Percentiles rank a stretch among this genome's conserved stretches.
Conservation (phyloP, 2,113 vertebrate species). For the Rattus rattus region DNA sequence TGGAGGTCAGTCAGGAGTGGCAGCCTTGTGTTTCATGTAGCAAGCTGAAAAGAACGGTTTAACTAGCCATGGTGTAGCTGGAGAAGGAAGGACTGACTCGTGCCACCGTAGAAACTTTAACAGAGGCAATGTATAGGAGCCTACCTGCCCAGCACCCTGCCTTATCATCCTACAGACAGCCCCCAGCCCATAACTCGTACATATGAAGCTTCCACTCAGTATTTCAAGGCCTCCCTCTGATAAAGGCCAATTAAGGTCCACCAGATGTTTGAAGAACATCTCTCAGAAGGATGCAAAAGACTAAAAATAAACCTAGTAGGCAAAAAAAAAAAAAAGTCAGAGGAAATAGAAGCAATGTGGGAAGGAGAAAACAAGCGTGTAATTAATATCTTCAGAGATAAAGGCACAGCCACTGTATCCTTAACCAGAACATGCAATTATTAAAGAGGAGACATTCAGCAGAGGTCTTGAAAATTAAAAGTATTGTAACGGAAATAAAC, state of each 20-base stretch:
- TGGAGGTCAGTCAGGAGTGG: background rate
- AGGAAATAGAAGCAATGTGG: constrained; percentile 39
- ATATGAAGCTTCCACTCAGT: background rate
- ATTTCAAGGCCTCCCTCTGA: background rate
- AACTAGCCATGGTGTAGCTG: background rate
- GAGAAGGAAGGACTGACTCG: background rate
- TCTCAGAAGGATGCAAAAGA: background rate
- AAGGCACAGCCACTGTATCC: background rate
- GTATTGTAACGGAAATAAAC: constrained; percentile 24
- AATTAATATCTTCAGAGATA: constrained; percentile 33
- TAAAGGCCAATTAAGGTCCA: background rate
- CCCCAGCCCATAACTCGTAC: background rate
- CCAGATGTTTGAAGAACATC: constrained; percentile 26
- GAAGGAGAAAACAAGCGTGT: background rate
- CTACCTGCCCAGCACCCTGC: background rate
- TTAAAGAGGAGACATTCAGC: constrained; percentile 62
- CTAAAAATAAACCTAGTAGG: constrained; percentile 8
- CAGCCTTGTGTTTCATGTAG: background rate
- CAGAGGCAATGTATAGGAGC: background rate
- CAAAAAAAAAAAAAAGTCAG: background rate
- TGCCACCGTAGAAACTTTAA: background rate
- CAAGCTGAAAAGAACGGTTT: background rate
- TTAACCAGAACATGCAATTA: constrained; percentile 38
- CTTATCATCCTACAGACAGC: background rate
- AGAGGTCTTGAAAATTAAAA: constrained; percentile 42